Percentiles rank a stretch among this genome's conserved stretches.
Evolutionary conservation across 2,113 vertebrate genomes (phyloP).

Genomic region (Amblyopsis rosae): DNA sequence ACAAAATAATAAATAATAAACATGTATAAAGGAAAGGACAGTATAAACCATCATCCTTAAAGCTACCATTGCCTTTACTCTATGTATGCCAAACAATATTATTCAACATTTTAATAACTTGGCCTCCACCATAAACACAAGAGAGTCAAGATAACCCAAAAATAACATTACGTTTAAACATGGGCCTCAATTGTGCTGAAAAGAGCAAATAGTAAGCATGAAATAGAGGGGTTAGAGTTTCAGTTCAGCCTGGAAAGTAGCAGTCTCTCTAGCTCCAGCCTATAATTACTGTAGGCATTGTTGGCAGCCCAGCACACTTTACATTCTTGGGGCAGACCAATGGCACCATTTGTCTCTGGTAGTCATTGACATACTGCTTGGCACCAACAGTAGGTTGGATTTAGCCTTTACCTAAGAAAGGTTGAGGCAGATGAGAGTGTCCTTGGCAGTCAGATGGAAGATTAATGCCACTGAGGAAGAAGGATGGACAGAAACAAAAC

Average conservation of each 20-base stretch:
- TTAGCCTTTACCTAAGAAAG: neutral
- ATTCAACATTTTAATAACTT: conserved; percentile 43
- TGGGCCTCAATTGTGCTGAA: conserved; percentile 50
- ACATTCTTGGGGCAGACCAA: conserved; percentile 62
- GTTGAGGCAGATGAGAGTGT: conserved; percentile 11
- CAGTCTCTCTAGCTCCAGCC: conserved; percentile 59
- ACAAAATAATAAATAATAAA: conserved; percentile 17
- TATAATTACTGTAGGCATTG: conserved; percentile 73
- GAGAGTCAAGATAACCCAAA: conserved; percentile 58
- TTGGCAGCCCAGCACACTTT: conserved; percentile 56
- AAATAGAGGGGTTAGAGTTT: conserved; percentile 67
- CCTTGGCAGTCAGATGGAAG: neutral
- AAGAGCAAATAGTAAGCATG: conserved; percentile 66
- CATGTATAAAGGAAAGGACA: conserved; percentile 5
- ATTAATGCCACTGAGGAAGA: conserved; percentile 2
- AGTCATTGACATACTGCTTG: conserved; percentile 47
- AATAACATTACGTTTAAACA: conserved; percentile 70
- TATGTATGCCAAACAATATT: conserved; percentile 14
- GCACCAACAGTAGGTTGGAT: conserved; percentile 18
- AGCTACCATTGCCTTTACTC: conserved; percentile 21
- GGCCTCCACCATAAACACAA: conserved; percentile 52
- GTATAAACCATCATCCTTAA: conserved; percentile 27
- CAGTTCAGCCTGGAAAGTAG: conserved; percentile 66
- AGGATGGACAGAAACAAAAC: neutral
- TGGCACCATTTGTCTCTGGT: conserved; percentile 61